These are phyloP conservation scores for Drosophila setifemur DNA, from an alignment of 1,140 invertebrate species.

Conservation along the genomic window DNA sequence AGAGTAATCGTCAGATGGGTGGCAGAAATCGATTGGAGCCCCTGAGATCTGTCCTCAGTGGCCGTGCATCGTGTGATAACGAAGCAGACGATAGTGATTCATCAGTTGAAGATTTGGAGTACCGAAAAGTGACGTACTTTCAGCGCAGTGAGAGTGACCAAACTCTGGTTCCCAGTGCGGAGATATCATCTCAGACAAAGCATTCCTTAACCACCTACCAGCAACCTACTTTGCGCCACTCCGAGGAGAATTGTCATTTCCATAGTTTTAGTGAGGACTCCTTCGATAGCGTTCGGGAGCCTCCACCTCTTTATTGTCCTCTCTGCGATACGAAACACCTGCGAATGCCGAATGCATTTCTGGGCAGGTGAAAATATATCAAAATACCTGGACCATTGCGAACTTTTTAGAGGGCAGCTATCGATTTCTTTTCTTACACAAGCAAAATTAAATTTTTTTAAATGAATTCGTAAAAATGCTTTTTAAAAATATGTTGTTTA, in stretches of 20 bases:
- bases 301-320: slow-evolving; percentile 4
- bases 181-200: not conserved
- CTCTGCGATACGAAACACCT: slow-evolving; percentile 16
- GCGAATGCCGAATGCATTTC: slow-evolving; percentile 11
- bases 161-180: too few relatives aligned
- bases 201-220: not conserved
- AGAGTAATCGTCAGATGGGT: not conserved
- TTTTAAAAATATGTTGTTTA: too few relatives aligned
- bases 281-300: not conserved
- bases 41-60: slow-evolving; percentile 9
- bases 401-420: too few relatives aligned
- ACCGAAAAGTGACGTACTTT: not conserved
- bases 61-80: not conserved
- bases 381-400: not conserved
- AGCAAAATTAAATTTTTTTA: too few relatives aligned
- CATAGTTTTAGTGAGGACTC: not conserved
- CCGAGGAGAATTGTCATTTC: not conserved
- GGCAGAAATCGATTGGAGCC: not conserved
- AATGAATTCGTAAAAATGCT: too few relatives aligned
- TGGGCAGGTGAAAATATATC: slow-evolving; percentile 9
- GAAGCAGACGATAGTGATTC: not conserved
- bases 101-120: not conserved
- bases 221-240: not conserved
- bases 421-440: too few relatives aligned
- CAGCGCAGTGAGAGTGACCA: not conserved